Evolutionary conservation across 2,888 invertebrate species (phyloP).

Genomic region (Taphrorychus bicolor): DNA sequence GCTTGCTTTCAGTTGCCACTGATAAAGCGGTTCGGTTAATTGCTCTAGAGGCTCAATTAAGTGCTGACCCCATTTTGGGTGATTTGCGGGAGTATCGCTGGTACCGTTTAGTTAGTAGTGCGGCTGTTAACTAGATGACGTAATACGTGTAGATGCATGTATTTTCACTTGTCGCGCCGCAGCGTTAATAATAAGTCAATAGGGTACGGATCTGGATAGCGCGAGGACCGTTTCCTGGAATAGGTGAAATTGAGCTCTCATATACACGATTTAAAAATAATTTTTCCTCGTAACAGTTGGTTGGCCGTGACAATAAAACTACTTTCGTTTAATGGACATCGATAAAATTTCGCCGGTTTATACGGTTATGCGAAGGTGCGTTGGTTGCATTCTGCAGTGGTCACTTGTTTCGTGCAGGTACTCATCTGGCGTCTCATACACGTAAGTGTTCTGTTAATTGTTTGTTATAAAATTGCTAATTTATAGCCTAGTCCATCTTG

Average conservation of each 20-base stretch:
- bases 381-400: not conserved
- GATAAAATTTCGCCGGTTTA: not conserved
- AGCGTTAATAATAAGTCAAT: not conserved
- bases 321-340: not conserved
- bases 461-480: no score
- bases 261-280: not conserved
- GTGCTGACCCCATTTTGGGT: conserved; percentile 25
- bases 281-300: not conserved
- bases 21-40: conserved; percentile 23
- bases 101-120: not conserved
- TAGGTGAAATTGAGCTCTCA: not conserved
- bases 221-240: not conserved
- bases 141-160: not conserved
- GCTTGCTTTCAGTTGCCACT: conserved; percentile 8
- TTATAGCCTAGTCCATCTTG: no score
- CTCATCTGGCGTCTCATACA: not conserved
- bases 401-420: not conserved
- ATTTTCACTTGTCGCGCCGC: no score
- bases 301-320: not conserved
- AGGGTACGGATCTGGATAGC: not conserved
- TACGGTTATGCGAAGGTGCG: not conserved
- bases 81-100: not conserved
- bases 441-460: not conserved
- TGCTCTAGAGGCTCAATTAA: conserved; percentile 23
- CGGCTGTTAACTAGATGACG: no score